A percentile compares a stretch with the other conserved stretches of the same genome.
Conservation (phyloP, 2,113 vertebrate species). For the Narcine bancroftii region DNA sequence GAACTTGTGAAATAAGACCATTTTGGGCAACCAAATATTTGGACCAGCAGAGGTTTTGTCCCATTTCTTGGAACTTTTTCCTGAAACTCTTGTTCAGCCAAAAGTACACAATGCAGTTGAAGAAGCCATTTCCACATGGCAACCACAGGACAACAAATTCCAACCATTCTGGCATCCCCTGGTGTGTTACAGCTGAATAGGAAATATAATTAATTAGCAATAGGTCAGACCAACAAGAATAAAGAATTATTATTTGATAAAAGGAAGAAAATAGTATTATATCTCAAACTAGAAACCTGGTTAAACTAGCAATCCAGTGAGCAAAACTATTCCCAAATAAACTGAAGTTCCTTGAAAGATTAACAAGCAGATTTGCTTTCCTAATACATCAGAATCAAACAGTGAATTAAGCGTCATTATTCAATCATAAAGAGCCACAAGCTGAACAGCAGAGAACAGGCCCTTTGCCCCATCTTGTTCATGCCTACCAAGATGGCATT, state of each 20-base stretch:
- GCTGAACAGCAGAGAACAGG: no score
- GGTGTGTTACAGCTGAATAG: conserved; percentile 57
- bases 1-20: neutral
- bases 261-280: neutral
- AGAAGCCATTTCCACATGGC: conserved; percentile 70
- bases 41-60: conserved; percentile 45
- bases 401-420: neutral
- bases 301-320: neutral
- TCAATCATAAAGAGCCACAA: no score
- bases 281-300: neutral
- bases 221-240: neutral
- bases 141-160: conserved; percentile 76
- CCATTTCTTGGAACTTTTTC: conserved; percentile 57
- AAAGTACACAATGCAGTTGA: conserved; percentile 80
- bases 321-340: neutral
- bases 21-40: neutral
- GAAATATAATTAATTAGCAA: neutral
- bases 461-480: no score
- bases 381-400: neutral
- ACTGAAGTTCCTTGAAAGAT: neutral
- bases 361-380: neutral
- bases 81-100: conserved; percentile 72
- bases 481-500: no score
- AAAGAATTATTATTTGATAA: neutral
- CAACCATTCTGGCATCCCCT: conserved; percentile 61